Percentiles rank a stretch among this genome's conserved stretches.
Conservation (phyloP, 1,140 invertebrate genomes). For the Drosophila albomicans region DNA sequence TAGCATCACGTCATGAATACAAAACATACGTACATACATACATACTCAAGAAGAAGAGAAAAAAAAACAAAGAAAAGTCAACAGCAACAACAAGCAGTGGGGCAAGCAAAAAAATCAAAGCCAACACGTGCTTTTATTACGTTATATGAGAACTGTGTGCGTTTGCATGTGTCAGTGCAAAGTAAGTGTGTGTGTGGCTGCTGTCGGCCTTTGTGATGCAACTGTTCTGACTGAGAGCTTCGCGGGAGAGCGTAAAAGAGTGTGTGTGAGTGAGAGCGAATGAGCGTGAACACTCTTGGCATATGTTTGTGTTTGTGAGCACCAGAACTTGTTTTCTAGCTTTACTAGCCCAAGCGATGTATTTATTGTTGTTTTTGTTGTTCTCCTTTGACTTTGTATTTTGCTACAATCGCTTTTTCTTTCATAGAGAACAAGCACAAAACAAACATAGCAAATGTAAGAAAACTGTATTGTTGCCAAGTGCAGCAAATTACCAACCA, state of each 20-base stretch:
- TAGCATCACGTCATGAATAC: conserved; percentile 20
- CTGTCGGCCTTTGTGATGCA: conserved; percentile 61
- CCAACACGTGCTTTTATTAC: conserved; percentile 82
- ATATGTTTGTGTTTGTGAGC: conserved; percentile 31
- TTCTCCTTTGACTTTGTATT: conserved; percentile 48
- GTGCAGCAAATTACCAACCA: conserved; percentile 29
- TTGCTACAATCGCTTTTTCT: conserved; percentile 29
- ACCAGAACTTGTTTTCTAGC: conserved; percentile 61
- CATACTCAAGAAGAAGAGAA: neutral
- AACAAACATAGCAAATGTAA: conserved; percentile 26
- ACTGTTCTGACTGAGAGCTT: conserved; percentile 44
- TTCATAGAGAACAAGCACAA: conserved; percentile 12
- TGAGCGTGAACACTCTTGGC: conserved; percentile 1
- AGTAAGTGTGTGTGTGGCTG: conserved; percentile 8
- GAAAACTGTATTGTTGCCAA: conserved; percentile 36
- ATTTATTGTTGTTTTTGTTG: conserved; percentile 18
- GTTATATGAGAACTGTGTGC: conserved; percentile 53
- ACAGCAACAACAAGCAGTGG: conserved; percentile 27
- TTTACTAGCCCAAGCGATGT: conserved; percentile 14
- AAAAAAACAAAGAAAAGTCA: conserved; percentile 55
- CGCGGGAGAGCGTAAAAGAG: conserved; percentile 16
- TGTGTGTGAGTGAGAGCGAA: conserved; percentile 23
- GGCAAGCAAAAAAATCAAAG: conserved; percentile 60
- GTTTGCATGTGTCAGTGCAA: conserved; percentile 8
- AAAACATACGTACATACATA: conserved; percentile 2